A percentile compares a stretch with the other conserved stretches of the same genome.
Conservation (phyloP, 1,140 invertebrate species). For the Chrysomallon squamiferum region DNA sequence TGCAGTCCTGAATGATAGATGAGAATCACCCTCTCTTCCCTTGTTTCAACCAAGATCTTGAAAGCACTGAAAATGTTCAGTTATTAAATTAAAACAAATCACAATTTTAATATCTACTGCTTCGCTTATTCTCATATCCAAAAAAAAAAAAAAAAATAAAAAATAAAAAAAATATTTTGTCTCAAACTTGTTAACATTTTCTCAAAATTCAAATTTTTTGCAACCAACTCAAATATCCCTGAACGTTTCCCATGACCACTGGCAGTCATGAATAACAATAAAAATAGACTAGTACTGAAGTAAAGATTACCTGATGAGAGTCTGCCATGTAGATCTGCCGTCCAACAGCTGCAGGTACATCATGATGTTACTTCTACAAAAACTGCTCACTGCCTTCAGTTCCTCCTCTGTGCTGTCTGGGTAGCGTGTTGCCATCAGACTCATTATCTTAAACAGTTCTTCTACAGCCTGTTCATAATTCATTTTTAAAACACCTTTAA, state of each 20-base stretch:
- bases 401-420: constrained; percentile 80
- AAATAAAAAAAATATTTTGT: no score
- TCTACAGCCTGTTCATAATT: constrained; percentile 77
- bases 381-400: constrained; percentile 80
- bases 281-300: no score
- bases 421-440: constrained; percentile 78
- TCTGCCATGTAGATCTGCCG: constrained; percentile 85
- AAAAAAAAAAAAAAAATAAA: no score
- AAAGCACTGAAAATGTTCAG: constrained; percentile 69
- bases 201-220: no score
- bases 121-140: no score
- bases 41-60: constrained; percentile 82
- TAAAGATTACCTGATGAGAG: constrained; percentile 80
- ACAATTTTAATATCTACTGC: neutral
- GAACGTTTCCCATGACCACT: no score
- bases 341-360: constrained; percentile 82
- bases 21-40: constrained; percentile 86
- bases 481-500: no score
- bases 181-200: no score
- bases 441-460: constrained; percentile 89
- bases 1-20: constrained; percentile 87
- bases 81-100: no score
- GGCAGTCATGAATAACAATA: no score
- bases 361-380: constrained; percentile 81
- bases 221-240: no score